Evolutionary conservation across 2,797 vertebrate species (phyloP).

Genomic region (Sebastes variabilis): DNA sequence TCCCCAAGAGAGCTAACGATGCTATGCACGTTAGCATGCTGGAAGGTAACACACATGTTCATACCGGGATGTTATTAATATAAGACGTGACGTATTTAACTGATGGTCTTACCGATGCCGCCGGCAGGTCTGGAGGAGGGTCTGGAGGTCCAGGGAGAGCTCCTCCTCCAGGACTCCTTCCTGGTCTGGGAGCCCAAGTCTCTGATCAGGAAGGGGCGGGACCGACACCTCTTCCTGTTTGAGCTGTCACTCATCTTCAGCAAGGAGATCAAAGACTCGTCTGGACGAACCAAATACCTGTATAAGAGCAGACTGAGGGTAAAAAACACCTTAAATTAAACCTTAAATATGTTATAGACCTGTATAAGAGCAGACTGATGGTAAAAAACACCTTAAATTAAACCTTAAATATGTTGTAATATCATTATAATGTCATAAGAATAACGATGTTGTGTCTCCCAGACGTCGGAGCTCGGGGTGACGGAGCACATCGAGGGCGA

Average conservation of each 20-base stretch:
- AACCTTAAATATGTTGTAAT: too few species aligned
- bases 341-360: conserved; percentile 74
- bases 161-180: conserved; percentile 97
- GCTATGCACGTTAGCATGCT: conserved; percentile 99
- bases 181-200: conserved; percentile 99
- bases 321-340: too few species aligned
- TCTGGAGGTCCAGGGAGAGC: conserved; percentile 95
- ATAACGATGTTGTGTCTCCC: conserved; percentile 5
- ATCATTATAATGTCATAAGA: too few species aligned
- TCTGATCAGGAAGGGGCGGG: conserved; percentile 95
- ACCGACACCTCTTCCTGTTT: conserved; percentile 97
- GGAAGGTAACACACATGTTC: conserved; percentile 85
- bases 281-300: conserved; percentile 96
- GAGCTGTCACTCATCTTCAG: conserved; percentile 99
- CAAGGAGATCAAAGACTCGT: conserved; percentile 98
- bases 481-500: conserved; percentile 98
- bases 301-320: conserved; percentile 89
- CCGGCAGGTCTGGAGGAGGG: conserved; percentile 94
- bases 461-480: conserved; percentile 97
- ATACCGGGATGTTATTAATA: too few species aligned
- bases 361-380: conserved; percentile 90
- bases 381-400: background rate
- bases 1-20: conserved; percentile 97
- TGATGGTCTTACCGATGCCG: background rate
- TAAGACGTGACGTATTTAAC: too few species aligned